Percentiles rank a stretch among this genome's conserved stretches.
Evolutionary conservation across 2,888 invertebrate species (phyloP).

Genomic region (Kuschelorhynchus macadamiae): DNA sequence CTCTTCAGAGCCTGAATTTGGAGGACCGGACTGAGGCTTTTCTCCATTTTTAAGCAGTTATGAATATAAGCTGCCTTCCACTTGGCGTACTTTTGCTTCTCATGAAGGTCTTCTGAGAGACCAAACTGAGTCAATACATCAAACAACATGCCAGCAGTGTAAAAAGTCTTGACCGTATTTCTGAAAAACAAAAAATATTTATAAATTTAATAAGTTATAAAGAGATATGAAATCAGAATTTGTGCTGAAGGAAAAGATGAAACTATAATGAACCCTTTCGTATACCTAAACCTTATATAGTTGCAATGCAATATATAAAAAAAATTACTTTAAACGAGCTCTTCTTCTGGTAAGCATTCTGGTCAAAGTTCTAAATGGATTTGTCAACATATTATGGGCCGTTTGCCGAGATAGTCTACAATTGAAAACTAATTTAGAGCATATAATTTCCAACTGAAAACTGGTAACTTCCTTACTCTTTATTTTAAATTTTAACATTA

Average conservation of each 20-base stretch:
- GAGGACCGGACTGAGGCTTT: constrained; percentile 87
- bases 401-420: constrained; percentile 7
- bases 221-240: no score
- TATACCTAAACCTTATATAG: no score
- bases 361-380: constrained; percentile 15
- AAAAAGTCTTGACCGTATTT: constrained; percentile 96
- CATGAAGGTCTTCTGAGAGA: constrained; percentile 86
- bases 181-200: constrained; percentile 71
- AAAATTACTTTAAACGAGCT: constrained; percentile 18
- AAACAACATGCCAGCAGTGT: constrained; percentile 93
- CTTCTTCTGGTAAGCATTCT: constrained; percentile 13
- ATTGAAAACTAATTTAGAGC: neutral
- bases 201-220: no score
- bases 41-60: constrained; percentile 96
- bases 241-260: no score
- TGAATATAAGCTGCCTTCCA: constrained; percentile 99
- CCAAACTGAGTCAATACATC: constrained; percentile 94
- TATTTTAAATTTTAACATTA: no score
- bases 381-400: constrained; percentile 10
- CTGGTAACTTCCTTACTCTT: no score
- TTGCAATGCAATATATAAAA: no score
- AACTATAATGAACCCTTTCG: no score
- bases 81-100: constrained; percentile 96
- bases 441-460: no score
- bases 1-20: constrained; percentile 38